phyloP scores from a whole-genome alignment of 2,113 vertebrate species.

The Physeter macrocephalus region DNA sequence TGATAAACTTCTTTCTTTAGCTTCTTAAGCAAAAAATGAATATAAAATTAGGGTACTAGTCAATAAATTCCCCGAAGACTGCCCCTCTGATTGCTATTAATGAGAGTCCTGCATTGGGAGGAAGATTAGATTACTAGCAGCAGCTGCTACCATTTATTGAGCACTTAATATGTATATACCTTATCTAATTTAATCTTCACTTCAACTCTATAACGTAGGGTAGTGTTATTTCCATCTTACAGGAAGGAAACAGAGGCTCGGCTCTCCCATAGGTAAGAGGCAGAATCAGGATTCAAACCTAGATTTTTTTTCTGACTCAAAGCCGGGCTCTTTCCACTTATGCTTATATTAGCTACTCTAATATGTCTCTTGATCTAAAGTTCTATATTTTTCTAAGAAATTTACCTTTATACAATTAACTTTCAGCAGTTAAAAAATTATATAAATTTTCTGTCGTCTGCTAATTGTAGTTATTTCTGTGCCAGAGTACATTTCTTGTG shows the following conservation, averaged over 20 bases:
- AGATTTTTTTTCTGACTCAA: neutral
- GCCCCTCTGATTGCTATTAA: neutral
- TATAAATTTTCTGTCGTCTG: neutral
- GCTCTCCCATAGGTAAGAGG: neutral
- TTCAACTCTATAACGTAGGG: slow-evolving; percentile 1
- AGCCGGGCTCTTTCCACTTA: neutral
- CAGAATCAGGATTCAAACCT: neutral
- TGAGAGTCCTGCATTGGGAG: neutral
- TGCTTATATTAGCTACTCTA: neutral
- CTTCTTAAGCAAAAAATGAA: neutral
- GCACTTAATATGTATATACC: neutral
- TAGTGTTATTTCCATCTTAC: neutral
- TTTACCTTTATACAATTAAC: neutral
- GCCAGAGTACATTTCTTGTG: neutral
- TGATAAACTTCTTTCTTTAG: neutral
- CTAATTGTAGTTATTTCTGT: neutral
- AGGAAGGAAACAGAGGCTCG: neutral
- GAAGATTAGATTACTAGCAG: neutral
- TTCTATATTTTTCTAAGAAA: slow-evolving; percentile 27
- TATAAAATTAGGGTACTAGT: neutral
- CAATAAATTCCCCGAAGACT: neutral
- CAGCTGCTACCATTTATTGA: neutral
- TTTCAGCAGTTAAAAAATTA: neutral
- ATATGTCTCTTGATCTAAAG: neutral
- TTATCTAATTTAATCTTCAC: slow-evolving; percentile 11